A percentile compares a stretch with the other conserved stretches of the same genome.
These are phyloP conservation scores for Stomatorhinus ivindoensis DNA, from an alignment of 2,113 vertebrate genomes.

Conservation along the genomic window DNA sequence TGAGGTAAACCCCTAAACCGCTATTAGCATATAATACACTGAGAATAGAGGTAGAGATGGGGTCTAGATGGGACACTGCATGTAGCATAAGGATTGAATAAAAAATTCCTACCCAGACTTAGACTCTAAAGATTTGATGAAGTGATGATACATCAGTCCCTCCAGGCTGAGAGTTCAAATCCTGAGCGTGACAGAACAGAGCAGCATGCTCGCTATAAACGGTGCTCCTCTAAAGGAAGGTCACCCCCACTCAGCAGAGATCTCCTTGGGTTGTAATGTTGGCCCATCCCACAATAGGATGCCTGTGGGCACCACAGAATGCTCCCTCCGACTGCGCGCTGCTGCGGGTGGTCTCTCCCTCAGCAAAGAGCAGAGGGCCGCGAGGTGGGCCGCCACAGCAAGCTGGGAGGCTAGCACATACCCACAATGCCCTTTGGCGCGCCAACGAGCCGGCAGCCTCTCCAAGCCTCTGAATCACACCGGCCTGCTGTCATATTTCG, in stretches of 20 bases:
- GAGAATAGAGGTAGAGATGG: neutral
- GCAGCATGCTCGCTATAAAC: neutral
- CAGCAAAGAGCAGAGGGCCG: neutral
- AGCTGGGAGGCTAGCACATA: constrained; percentile 3
- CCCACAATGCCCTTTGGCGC: constrained; percentile 31
- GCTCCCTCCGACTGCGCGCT: neutral
- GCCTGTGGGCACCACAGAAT: neutral
- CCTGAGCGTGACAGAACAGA: neutral
- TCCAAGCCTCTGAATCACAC: constrained; percentile 42
- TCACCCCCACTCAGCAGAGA: neutral
- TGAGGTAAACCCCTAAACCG: neutral
- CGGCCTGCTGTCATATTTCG: constrained; percentile 39
- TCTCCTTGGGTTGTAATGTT: neutral
- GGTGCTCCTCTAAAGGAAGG: neutral
- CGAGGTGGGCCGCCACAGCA: neutral
- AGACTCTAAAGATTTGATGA: neutral
- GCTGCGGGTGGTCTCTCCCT: neutral
- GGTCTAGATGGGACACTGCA: neutral
- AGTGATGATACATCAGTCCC: neutral
- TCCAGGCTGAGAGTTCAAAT: neutral
- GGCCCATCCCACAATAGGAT: neutral
- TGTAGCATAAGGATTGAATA: neutral
- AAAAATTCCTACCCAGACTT: neutral
- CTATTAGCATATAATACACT: neutral
- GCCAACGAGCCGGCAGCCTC: constrained; percentile 37